Evolutionary conservation across 1,140 invertebrate species (phyloP), one percentile per base, ranked within the genome.

Genomic region (Conus betulinus): DNA sequence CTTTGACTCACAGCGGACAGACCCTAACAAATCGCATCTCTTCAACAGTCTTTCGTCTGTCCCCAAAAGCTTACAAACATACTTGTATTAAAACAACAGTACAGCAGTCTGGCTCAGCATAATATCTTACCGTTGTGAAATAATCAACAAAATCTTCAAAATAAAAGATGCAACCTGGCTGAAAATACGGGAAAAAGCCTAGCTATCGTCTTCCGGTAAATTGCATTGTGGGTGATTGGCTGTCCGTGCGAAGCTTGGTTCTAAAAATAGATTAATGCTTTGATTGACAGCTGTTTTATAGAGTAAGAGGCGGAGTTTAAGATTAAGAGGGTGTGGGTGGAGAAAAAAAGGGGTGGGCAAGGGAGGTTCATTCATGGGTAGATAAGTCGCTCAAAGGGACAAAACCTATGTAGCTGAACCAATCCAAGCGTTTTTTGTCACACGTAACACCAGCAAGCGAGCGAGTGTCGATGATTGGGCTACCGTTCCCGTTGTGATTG

Each of bases 181-280:
- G 71, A 87, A 87, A 87, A 52, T 87, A 78, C 27, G 74, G 85
- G 85, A 78, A 87, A 87, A 57, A 25, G 74, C 85, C 74, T 78
- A 11, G 71, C 74, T 67, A 78, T 87, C 25, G 85, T 78, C 85
- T 87, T 87, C 85, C 85, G 85, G 85, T 87, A 74, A 87, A 78
- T 87, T 87, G 85, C 85, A 87, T 87, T 87, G 85, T 87, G 85
- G 85, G 85, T 87, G 85, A 87, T 87, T 87, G 85, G 85, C 85
- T 87, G 85, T 84, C 82, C 85, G 51, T 87, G 71, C 74, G 71
- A 74, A 55, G n/a, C 71, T 71, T 55, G 15, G 15, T 15, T 87
- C 85, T 87, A 87, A 78, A 87, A 87, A 87, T 87, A 87, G 85
- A 55, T 87, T 87, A 78, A 84, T 84, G 82, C 27, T 84, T 84